Evolutionary conservation across 2,797 vertebrate genomes (phyloP).

Genomic region (Syndactyla subalaris): DNA sequence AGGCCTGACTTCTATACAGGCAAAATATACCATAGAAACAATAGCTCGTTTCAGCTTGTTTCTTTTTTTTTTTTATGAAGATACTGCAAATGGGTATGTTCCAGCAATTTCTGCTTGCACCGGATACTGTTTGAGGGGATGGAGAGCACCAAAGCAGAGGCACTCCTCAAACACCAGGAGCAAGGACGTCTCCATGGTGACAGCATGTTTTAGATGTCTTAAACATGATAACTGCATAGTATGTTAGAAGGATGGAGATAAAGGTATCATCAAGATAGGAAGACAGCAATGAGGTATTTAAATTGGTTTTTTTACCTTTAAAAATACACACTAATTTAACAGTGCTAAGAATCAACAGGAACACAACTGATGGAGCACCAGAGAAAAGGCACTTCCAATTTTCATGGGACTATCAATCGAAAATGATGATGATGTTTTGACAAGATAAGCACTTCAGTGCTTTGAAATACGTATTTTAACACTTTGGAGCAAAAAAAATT

Average conservation of each 20-base stretch:
- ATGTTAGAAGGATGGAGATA: background rate
- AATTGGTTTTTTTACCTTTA: background rate
- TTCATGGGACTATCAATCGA: background rate
- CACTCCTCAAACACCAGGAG: background rate
- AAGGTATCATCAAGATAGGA: background rate
- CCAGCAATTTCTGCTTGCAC: background rate
- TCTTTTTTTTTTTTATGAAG: background rate
- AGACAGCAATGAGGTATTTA: background rate
- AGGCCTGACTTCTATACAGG: background rate
- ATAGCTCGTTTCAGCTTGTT: background rate
- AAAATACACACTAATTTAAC: background rate
- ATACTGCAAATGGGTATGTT: background rate
- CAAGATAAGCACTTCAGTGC: background rate
- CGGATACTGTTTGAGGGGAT: background rate
- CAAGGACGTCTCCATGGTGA: background rate
- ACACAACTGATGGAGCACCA: background rate
- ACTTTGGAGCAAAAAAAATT: background rate
- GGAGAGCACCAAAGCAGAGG: background rate
- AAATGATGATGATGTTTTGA: background rate
- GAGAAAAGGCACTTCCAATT: background rate
- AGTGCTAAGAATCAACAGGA: background rate
- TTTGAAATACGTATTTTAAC: background rate
- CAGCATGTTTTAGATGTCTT: background rate
- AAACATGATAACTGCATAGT: background rate
- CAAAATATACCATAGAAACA: background rate